Percentiles rank a stretch among this genome's conserved stretches.
Conservation (phyloP, 2,888 invertebrate genomes). For the Eutolmus rufibarbis region DNA sequence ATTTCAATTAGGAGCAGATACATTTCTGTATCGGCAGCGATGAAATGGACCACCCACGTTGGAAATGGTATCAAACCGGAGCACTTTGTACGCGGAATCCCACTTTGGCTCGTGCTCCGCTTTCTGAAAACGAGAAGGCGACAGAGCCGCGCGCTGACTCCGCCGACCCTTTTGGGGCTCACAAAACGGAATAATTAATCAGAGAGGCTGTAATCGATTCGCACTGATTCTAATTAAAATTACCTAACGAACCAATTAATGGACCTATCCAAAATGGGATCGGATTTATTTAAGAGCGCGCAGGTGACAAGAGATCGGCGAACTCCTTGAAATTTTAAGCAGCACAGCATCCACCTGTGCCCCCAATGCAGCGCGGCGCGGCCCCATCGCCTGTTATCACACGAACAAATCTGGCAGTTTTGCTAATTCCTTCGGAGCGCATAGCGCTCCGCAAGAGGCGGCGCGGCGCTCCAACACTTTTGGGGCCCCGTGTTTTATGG, state of each 20-base stretch:
- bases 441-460: neutral
- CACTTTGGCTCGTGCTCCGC: neutral
- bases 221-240: constrained; percentile 2
- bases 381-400: neutral
- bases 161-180: neutral
- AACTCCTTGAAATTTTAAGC: neutral
- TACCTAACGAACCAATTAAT: constrained; percentile 4
- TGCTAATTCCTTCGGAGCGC: neutral
- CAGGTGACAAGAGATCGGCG: neutral
- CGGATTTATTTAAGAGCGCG: neutral
- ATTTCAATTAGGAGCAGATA: constrained; percentile 3
- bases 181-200: neutral
- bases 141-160: neutral
- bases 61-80: neutral
- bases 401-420: neutral
- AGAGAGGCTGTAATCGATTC: neutral
- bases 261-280: neutral
- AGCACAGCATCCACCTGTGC: neutral
- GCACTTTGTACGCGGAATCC: neutral
- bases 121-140: neutral
- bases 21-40: neutral
- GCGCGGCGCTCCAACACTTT: neutral
- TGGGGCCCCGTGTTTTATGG: neutral
- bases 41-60: neutral
- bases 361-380: neutral